Base-by-base conservation (phyloP, 35 echinoderm and acorn worm species). In the Holothuria glaberrima region DNA sequence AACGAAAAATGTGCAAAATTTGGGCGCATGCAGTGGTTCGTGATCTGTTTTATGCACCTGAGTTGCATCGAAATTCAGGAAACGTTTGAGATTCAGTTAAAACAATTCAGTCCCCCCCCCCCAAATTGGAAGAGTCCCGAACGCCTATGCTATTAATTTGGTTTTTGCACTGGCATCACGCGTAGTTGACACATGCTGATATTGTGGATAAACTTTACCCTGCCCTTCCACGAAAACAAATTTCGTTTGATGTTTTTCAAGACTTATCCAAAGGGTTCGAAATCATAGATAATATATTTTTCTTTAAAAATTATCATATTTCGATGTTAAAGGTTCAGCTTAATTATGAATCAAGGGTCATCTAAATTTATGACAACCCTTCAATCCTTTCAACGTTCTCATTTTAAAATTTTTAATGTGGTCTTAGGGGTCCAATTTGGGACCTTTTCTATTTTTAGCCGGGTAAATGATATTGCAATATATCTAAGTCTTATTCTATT, bases 141-240 rank as follows among this genome's bases (percentile, higher is more conserved):
- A 61, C 16, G 16, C 16, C 58, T 18, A 61, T 61, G n/a, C 58
- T 61, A n/a, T 61, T n/a, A 61, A 61, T 61, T 18, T 61, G 58
- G 58, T 18, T 18, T 61, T n/a, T 0, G 58, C n/a, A 0, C 58
- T n/a, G n/a, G 58, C 58, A 61, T 61, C n/a, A 14, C 16, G n/a
- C 58, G 0, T 14, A 61, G n/a, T 61, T 61, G 0, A n/a, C 58
- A 18, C n/a, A 14, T 18, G 58, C 0, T 0, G n/a, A 61, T 61
- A n/a, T n/a, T 61, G 58, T 61, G 58, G 58, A n/a, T n/a, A 61
- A 61, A 61, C 58, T 61, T 61, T n/a, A 61, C 58, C n/a, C 58
- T 61, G 58, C 58, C 58, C 2, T 61, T n/a, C 58, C 16, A 61
- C 16, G 58, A 18, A 0, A 61, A 61, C 16, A 61, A 61, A 61